Conservation (phyloP, 2,888 invertebrate genomes). For the Laspeyria flexula region DNA sequence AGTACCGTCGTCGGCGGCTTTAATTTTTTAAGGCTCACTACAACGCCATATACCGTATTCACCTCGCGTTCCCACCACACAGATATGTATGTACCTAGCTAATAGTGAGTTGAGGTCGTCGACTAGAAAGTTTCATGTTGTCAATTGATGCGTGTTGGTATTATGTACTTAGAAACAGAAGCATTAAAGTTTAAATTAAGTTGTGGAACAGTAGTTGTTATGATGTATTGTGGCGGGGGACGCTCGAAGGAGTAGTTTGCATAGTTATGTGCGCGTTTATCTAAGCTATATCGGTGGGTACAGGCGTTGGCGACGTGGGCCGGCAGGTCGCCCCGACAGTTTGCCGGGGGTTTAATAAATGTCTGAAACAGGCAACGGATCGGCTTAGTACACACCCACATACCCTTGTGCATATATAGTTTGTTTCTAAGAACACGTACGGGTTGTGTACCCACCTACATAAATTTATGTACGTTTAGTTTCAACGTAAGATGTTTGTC, state of each 20-base stretch:
- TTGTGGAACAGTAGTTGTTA: constrained; percentile 43
- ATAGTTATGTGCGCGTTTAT: constrained; percentile 81
- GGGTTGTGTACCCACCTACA: constrained; percentile 7
- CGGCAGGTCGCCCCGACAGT: constrained; percentile 58
- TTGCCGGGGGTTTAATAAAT: constrained; percentile 57
- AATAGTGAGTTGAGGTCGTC: constrained; percentile 66
- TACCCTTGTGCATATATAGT: constrained; percentile 6
- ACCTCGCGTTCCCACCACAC: constrained; percentile 75
- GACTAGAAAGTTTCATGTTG: constrained; percentile 40
- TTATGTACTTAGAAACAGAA: constrained; percentile 45
- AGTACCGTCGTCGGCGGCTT: constrained; percentile 71
- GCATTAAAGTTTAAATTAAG: constrained; percentile 56
- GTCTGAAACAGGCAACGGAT: constrained; percentile 57
- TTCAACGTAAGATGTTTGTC: background rate
- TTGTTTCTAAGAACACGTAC: constrained; percentile 23
- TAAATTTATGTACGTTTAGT: background rate
- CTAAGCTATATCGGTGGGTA: constrained; percentile 75
- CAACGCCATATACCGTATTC: constrained; percentile 77
- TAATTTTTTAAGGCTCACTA: constrained; percentile 78
- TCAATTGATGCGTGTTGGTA: constrained; percentile 31
- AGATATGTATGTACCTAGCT: constrained; percentile 75
- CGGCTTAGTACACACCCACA: constrained; percentile 32
- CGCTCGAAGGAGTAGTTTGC: constrained; percentile 71
- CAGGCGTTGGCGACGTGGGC: constrained; percentile 58
- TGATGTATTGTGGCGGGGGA: constrained; percentile 40